phyloP scores from a whole-genome alignment of 23 tunicate species.

The Oikopleura dioica region DNA sequence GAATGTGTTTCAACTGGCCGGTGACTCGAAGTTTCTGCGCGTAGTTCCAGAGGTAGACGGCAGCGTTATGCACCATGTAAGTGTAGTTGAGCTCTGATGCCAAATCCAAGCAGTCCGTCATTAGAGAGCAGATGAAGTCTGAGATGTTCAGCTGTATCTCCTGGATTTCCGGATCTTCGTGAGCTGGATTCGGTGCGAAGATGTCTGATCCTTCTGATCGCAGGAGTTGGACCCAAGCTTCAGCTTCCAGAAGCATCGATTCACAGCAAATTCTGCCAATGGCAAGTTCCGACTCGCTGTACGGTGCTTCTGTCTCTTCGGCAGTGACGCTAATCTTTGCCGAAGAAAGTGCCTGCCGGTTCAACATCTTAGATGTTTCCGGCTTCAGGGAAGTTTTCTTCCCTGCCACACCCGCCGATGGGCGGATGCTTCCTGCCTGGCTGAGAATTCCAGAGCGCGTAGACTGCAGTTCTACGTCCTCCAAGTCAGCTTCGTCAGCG shows the following conservation, averaged over 20 bases:
- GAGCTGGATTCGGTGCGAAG: background rate
- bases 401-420: too few relatives aligned
- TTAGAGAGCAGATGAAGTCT: background rate
- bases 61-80: background rate
- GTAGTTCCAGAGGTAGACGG: conserved; percentile 9
- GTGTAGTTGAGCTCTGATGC: background rate
- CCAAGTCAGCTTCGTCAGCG: background rate
- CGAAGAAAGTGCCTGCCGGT: too few relatives aligned
- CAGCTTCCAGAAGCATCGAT: conserved; percentile 6
- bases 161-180: background rate
- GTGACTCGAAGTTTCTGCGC: conserved; percentile 4
- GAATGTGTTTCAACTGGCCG: background rate
- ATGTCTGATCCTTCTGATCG: background rate
- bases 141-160: background rate
- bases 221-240: background rate
- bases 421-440: too few relatives aligned
- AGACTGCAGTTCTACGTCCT: too few relatives aligned
- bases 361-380: background rate
- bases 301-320: background rate
- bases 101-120: background rate
- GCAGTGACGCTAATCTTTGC: too few relatives aligned
- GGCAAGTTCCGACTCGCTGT: background rate
- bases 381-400: background rate
- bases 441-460: too few relatives aligned
- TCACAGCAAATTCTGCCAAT: conserved; percentile 11